Conservation (phyloP, 2,797 vertebrate species). For the Pipistrellus nathusii region DNA sequence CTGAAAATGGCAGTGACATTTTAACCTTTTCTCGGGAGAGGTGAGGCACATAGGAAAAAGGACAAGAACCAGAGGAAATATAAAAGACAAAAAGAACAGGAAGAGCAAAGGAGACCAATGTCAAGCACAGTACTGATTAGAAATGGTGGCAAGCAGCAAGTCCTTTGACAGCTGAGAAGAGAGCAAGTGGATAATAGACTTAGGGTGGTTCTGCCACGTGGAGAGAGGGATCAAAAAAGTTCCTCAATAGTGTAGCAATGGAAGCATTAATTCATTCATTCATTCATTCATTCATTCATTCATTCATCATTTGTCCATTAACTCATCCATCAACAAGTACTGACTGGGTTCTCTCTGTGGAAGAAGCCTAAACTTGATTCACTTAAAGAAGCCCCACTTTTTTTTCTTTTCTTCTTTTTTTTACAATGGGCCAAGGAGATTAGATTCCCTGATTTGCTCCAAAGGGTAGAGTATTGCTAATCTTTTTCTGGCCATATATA, state of each 20-base stretch:
- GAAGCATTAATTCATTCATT: too few relatives aligned
- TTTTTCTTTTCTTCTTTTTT: not conserved
- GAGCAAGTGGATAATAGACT: not conserved
- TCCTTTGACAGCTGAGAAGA: not conserved
- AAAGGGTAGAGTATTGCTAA: not conserved
- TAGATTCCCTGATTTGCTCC: not conserved
- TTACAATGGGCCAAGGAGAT: not conserved
- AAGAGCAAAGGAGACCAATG: not conserved
- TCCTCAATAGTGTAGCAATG: too few relatives aligned
- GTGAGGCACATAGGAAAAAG: not conserved
- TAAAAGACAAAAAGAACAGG: not conserved
- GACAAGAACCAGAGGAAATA: not conserved
- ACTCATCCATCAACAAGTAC: not conserved
- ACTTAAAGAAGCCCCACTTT: not conserved
- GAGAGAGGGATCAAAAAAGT: not conserved
- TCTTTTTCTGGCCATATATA: not conserved
- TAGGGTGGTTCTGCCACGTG: not conserved
- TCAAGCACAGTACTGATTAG: not conserved
- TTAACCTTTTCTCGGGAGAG: not conserved
- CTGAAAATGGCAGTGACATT: not conserved
- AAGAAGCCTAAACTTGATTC: not conserved
- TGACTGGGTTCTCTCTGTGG: not conserved
- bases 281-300: too few relatives aligned
- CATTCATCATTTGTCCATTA: not conserved
- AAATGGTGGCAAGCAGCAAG: not conserved